Base-by-base conservation (phyloP, 2,113 vertebrate species). In the Anolis sagrei region DNA sequence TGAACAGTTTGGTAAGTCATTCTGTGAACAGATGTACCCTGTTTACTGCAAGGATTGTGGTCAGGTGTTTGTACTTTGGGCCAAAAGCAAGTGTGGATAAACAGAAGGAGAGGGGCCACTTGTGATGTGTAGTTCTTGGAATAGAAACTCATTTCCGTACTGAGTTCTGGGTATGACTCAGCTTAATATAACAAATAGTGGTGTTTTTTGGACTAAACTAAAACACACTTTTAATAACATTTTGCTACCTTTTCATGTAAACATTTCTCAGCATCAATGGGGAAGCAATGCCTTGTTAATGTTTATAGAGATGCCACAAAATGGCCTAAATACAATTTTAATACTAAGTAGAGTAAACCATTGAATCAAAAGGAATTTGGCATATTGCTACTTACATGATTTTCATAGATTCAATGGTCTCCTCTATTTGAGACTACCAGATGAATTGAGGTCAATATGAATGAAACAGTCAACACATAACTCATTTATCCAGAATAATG, bases 1-100 rank as follows among this genome's bases (percentile, higher is more conserved):
- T 7, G 4, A 2, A 69, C 27, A n/a, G 61, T 62, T 79, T 25
- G 1, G 7, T n/a, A 58, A 79, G 10, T 72, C 51, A 62, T 48
- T 36, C 39, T 61, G 51, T 73, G 54, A 79, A 79, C 84, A 86
- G 84, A 86, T 86, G 84, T 27, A 13, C 62, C 68, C 76, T 86
- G 84, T 85, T 79, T 72, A 61, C 36, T 69, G 8, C 68, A 32
- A 44, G 14, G 77, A 16, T 2, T 21, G 32, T 11, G 76, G 49
- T 16, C 48, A 23, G 49, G 18, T 29, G 64, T 39, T 79, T 58
- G 48, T 16, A 32, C 18, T 78, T 58, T 70, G 25, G 61, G 66
- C 25, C 8, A 3, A 79, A 48, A 19, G 7, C 27, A 25, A 18
- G 19, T 25, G 27, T 27, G 32, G 48, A 36, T 61, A 7, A 6